A percentile compares a stretch with the other conserved stretches of the same genome.
phyloP scores from a whole-genome alignment of 2,797 vertebrate species.

The Pseudotriccus pelzelni region DNA sequence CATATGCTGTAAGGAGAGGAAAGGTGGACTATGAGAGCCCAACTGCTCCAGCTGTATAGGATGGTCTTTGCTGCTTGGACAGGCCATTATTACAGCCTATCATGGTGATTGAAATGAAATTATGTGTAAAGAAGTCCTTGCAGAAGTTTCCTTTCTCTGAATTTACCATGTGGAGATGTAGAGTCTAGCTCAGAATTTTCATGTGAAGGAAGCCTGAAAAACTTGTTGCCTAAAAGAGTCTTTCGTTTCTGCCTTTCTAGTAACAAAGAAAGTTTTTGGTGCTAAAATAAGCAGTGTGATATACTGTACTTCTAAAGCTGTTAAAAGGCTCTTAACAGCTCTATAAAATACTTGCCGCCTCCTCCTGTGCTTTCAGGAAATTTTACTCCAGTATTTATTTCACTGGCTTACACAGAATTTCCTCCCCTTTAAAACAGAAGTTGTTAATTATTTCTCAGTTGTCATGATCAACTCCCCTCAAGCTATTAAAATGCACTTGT shows the following conservation, averaged over 20 bases:
- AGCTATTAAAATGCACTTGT: constrained; percentile 65
- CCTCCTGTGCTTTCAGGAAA: constrained; percentile 64
- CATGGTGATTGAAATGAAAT: neutral
- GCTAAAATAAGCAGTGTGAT: constrained; percentile 67
- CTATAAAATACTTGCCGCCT: constrained; percentile 69
- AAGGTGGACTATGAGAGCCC: neutral
- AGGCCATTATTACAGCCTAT: neutral
- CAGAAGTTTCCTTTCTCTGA: neutral
- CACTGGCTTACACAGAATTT: constrained; percentile 57
- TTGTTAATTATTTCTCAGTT: constrained; percentile 71
- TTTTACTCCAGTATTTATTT: constrained; percentile 73
- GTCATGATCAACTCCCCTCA: constrained; percentile 52
- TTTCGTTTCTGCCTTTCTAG: constrained; percentile 28
- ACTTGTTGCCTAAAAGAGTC: neutral
- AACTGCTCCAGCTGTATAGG: neutral
- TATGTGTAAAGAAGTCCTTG: neutral
- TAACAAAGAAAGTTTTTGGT: constrained; percentile 57
- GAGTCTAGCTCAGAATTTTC: neutral
- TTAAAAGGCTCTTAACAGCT: constrained; percentile 74
- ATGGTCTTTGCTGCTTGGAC: neutral
- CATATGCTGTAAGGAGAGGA: neutral
- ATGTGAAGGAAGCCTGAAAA: neutral
- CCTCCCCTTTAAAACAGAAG: constrained; percentile 61
- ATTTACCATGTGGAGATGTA: neutral
- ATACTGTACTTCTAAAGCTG: constrained; percentile 63